Evolutionary conservation across 2,113 vertebrate species (phyloP).

Genomic region (Tachycineta bicolor): DNA sequence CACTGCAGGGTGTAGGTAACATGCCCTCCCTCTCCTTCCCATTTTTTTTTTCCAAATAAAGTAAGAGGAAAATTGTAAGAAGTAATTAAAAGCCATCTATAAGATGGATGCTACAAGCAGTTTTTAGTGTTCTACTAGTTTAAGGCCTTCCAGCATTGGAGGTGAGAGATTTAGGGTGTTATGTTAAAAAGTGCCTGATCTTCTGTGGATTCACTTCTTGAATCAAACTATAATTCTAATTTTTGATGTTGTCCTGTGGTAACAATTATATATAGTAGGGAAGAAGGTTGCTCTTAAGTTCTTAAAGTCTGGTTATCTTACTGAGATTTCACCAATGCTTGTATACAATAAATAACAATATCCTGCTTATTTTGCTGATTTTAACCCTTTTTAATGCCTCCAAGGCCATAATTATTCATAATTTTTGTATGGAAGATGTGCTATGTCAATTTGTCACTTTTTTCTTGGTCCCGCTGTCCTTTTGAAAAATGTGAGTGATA

Average conservation of each 20-base stretch:
- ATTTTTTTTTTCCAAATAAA: background rate
- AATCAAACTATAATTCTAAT: background rate
- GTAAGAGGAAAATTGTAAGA: background rate
- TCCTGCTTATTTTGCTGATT: background rate
- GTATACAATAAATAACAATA: background rate
- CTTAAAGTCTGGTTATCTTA: background rate
- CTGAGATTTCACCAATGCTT: background rate
- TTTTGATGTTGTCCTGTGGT: background rate
- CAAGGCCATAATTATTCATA: background rate
- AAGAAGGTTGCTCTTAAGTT: background rate
- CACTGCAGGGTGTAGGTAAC: background rate
- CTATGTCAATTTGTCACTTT: background rate
- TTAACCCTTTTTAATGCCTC: background rate
- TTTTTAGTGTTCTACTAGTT: background rate
- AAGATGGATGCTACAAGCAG: background rate
- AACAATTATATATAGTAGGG: background rate
- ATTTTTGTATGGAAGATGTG: background rate
- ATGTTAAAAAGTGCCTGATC: background rate
- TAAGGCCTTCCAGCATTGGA: background rate
- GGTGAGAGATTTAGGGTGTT: background rate
- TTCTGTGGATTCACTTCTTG: background rate
- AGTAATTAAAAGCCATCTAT: background rate
- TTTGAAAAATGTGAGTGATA: background rate
- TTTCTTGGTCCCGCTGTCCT: background rate
- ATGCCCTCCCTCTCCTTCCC: rapidly evolving